Conservation (phyloP, 2,797 vertebrate species). For the Sebastes jordani region DNA sequence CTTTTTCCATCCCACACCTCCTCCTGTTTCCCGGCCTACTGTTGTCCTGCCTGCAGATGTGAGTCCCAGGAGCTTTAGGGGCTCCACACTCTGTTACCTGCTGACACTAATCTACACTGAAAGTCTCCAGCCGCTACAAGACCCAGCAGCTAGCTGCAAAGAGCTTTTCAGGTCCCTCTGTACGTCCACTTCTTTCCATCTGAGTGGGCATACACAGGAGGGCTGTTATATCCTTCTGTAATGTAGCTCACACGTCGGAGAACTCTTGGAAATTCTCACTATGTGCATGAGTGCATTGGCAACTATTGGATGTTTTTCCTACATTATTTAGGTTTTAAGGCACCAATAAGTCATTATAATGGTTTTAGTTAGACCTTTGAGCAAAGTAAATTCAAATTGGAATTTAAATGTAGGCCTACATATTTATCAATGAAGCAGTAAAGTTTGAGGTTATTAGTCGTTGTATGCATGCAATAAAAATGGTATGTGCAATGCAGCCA, state of each 20-base stretch:
- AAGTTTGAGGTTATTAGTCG: neutral
- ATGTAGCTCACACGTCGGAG: constrained; percentile 5
- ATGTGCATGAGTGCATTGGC: constrained; percentile 1
- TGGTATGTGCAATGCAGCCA: neutral
- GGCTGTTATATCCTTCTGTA: constrained; percentile 14
- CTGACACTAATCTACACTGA: constrained; percentile 71
- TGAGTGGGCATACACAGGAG: constrained; percentile 25
- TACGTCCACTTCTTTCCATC: constrained; percentile 32
- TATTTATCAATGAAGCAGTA: neutral
- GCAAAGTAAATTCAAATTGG: neutral
- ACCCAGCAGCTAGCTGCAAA: constrained; percentile 50
- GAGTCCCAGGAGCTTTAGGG: constrained; percentile 22
- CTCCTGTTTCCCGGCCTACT: constrained; percentile 19
- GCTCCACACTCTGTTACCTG: constrained; percentile 55
- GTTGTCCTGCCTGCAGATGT: constrained; percentile 17
- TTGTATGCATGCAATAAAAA: neutral
- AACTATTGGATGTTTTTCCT: neutral
- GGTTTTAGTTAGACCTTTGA: neutral
- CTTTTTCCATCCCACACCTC: constrained; percentile 2
- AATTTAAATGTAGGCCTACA: neutral
- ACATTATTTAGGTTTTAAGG: neutral
- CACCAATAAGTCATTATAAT: neutral
- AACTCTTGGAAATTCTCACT: constrained; percentile 11
- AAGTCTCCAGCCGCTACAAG: constrained; percentile 54
- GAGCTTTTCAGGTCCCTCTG: constrained; percentile 55